Conservation (phyloP, 1,140 invertebrate genomes). For the Cydia amplana region DNA sequence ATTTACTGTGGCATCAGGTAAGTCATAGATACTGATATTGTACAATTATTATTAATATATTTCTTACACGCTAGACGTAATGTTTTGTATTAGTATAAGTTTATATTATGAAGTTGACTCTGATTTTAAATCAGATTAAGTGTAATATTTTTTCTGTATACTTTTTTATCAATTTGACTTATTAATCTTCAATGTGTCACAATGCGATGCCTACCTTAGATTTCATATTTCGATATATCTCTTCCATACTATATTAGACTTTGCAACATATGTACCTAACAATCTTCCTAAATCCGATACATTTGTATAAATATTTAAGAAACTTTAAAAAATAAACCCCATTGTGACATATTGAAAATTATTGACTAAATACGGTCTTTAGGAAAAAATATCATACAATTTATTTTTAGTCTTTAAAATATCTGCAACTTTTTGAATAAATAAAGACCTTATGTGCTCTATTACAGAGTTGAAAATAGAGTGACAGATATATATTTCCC, state of each 20-base stretch:
- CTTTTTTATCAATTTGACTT: slow-evolving; percentile 54
- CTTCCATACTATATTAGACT: background rate
- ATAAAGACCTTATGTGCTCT: background rate
- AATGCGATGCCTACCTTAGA: background rate
- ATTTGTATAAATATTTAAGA: background rate
- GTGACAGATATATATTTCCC: no score
- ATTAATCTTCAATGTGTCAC: slow-evolving; percentile 31
- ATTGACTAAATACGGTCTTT: background rate
- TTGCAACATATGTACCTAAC: background rate
- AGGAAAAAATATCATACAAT: background rate
- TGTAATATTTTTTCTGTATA: slow-evolving; percentile 45
- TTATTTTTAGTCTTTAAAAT: no score
- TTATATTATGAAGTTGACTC: slow-evolving; percentile 48
- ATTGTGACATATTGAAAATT: slow-evolving; percentile 7
- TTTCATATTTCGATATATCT: background rate
- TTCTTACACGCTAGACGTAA: slow-evolving; percentile 61
- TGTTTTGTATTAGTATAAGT: slow-evolving; percentile 57
- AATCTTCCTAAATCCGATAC: background rate
- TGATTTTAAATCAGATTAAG: slow-evolving; percentile 65
- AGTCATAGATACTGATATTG: slow-evolving; percentile 51
- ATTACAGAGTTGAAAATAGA: no score
- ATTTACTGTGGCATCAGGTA: slow-evolving; percentile 16
- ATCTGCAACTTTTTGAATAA: background rate
- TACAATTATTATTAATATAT: slow-evolving; percentile 63
- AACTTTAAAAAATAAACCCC: background rate